Conservation (phyloP, 2,888 invertebrate genomes). For the Drosophila ezoana region DNA sequence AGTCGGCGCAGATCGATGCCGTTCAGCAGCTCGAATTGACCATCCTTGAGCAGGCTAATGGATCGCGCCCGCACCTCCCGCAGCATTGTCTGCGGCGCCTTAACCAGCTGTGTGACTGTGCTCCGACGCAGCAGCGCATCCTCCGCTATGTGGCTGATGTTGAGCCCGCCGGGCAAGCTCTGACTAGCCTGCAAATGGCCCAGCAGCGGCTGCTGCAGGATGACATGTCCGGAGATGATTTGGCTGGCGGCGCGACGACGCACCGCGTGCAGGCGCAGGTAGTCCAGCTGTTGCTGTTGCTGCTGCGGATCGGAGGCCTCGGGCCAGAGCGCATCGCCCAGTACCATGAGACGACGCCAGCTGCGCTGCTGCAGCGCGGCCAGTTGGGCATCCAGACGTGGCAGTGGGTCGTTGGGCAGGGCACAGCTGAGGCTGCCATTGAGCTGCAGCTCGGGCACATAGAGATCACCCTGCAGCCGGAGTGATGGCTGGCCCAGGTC, state of each 20-base stretch:
- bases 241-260: conserved; percentile 63
- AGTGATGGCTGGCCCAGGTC: conserved; percentile 59
- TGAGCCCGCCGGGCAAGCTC: conserved; percentile 59
- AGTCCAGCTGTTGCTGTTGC: conserved; percentile 56
- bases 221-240: conserved; percentile 75
- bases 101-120: conserved; percentile 53
- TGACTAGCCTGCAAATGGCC: conserved; percentile 54
- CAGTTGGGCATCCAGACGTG: conserved; percentile 30
- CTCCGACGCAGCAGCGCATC: conserved; percentile 71
- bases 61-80: conserved; percentile 33
- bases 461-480: conserved; percentile 61
- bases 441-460: conserved; percentile 62
- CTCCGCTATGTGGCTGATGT: conserved; percentile 67
- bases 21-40: conserved; percentile 59
- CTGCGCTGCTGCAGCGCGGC: conserved; percentile 39
- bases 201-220: conserved; percentile 60
- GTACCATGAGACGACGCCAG: conserved; percentile 72
- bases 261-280: conserved; percentile 77
- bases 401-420: conserved; percentile 37
- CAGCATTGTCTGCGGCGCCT: conserved; percentile 53
- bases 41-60: conserved; percentile 34
- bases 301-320: background rate
- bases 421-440: conserved; percentile 62
- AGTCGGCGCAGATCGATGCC: conserved; percentile 70
- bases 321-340: conserved; percentile 70